Evolutionary conservation across 2,888 invertebrate species (phyloP), one percentile per base, ranked within the genome.

Genomic region (Brenthis hecate): DNA sequence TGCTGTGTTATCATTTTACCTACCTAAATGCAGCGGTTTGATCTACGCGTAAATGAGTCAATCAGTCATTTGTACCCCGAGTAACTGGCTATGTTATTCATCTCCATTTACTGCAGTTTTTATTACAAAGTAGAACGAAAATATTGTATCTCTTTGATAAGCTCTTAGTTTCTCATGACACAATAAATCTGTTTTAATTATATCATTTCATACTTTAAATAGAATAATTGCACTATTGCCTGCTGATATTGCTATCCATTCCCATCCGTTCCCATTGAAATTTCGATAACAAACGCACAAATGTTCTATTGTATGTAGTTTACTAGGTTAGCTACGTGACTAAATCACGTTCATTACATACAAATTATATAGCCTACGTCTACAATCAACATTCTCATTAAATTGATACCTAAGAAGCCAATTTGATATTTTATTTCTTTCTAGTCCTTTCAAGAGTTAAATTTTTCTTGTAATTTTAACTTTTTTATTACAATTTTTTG

Each of bases 211-310:
- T 19, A 32, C 19, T 53, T 62, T 48, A 50, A 54, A 55, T 56
- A 68, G 56, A 72, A 72, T 66, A 65, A 69, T 72, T 70, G 70
- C 67, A 69, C 65, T 50, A 68, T 73, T 60, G 58, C 62, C 61
- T 68, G 43, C 53, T 61, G 73, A 73, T 72, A 73, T 66, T 69
- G 66, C 66, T 66, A 68, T 68, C 68, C 72, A 72, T 72, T 76
- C 75, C 73, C 79, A 76, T 79, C 79, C 79, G 79, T 72, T 79
- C 79, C 73, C 77, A 77, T 77, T 78, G 76, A 75, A 72, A 56
- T 72, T 73, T 70, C 62, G 79, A 79, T 79, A 78, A 76, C 74
- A 72, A 63, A 73, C 65, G 72, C 73, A 73, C 72, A 73, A 66
- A 73, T 70, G 69, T 73, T 65, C 66, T 73, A 73, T 68, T 73